Percentiles rank a stretch among this genome's conserved stretches.
Conservation (phyloP, 2,888 invertebrate species). For the Meghimatium bilineatum region DNA sequence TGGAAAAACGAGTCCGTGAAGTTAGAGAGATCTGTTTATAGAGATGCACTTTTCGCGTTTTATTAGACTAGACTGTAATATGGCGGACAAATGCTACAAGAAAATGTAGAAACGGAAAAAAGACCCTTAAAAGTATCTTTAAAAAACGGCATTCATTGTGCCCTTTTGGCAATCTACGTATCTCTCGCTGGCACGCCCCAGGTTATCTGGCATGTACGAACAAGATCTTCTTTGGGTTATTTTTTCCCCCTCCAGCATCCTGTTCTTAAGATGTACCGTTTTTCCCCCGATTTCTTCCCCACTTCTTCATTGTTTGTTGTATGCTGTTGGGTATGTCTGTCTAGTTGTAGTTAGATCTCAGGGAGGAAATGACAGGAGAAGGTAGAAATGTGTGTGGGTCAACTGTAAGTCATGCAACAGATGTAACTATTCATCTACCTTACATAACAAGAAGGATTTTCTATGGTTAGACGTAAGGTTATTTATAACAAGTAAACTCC, state of each 20-base stretch:
- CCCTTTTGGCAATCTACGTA: conserved; percentile 38
- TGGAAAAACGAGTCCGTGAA: neutral
- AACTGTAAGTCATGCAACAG: neutral
- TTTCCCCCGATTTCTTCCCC: neutral
- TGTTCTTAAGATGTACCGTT: neutral
- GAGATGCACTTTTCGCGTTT: neutral
- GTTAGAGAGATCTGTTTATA: neutral
- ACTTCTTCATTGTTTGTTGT: neutral
- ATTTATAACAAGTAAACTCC: no score
- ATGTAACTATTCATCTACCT: neutral
- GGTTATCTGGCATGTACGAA: conserved; percentile 30
- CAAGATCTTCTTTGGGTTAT: neutral
- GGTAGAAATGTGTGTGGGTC: neutral
- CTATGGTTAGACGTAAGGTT: no score
- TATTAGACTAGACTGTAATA: neutral
- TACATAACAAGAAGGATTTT: no score
- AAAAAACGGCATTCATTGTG: conserved; percentile 32
- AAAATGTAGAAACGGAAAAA: neutral
- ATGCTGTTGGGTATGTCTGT: neutral
- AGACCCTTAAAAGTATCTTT: neutral
- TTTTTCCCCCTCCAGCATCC: neutral
- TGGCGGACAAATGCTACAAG: neutral
- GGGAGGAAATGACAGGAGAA: neutral
- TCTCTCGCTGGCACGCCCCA: conserved; percentile 15
- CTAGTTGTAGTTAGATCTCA: neutral